phyloP scores from a whole-genome alignment of 2,797 vertebrate species.

The Aplochiton taeniatus region DNA sequence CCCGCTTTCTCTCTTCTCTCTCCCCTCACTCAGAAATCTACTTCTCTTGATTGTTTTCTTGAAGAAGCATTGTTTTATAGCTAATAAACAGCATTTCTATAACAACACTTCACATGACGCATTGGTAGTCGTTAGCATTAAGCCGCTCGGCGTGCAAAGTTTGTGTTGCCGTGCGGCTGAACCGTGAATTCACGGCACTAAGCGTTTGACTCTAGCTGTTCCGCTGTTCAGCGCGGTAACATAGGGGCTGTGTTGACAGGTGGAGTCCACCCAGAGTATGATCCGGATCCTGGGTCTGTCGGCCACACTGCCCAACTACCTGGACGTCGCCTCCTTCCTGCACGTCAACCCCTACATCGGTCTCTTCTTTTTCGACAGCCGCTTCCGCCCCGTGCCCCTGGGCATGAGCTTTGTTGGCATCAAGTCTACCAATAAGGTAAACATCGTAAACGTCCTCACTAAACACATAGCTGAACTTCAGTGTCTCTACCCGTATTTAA shows the following conservation, averaged over 20 bases:
- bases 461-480: no score
- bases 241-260: conserved; percentile 68
- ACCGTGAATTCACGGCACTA: background rate
- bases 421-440: conserved; percentile 92
- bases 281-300: conserved; percentile 97
- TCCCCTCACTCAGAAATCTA: conserved; percentile 10
- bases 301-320: conserved; percentile 95
- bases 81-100: background rate
- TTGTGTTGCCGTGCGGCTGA: background rate
- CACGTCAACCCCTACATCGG: conserved; percentile 96
- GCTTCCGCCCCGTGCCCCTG: conserved; percentile 95
- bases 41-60: background rate
- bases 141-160: background rate
- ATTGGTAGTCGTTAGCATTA: no score
- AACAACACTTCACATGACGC: no score
- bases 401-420: conserved; percentile 94
- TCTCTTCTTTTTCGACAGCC: conserved; percentile 95
- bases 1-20: conserved; percentile 6
- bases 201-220: conserved; percentile 22
- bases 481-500: no score
- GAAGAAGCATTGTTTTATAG: background rate
- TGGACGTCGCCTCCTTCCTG: conserved; percentile 92
- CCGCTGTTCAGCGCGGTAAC: conserved; percentile 9
- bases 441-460: background rate
- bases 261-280: conserved; percentile 99